These are phyloP conservation scores for Andrena dorsata DNA, from an alignment of 2,888 invertebrate species.

Conservation along the genomic window DNA sequence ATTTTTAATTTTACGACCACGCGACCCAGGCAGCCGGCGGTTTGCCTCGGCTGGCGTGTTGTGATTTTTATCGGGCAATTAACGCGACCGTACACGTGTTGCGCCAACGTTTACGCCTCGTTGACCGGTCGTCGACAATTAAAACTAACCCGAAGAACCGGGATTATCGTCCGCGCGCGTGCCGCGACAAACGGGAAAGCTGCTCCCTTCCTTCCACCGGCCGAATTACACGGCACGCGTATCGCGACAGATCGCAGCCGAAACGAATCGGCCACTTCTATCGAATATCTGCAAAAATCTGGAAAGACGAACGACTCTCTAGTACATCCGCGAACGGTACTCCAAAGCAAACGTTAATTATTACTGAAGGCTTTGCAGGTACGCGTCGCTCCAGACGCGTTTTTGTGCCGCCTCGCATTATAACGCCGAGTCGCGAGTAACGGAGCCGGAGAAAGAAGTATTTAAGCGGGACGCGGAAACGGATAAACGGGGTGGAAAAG, in stretches of 20 bases:
- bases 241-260: neutral
- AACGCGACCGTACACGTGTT: conserved; percentile 83
- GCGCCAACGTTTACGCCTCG: conserved; percentile 82
- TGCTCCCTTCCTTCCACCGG: neutral
- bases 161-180: conserved; percentile 62
- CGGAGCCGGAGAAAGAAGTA: conserved; percentile 24
- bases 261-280: neutral
- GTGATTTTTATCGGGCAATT: conserved; percentile 85
- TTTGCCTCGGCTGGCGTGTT: conserved; percentile 80
- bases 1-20: conserved; percentile 79
- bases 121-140: conserved; percentile 77
- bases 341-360: conserved; percentile 73
- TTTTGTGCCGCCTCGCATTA: conserved; percentile 63
- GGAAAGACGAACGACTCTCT: conserved; percentile 11
- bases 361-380: conserved; percentile 60
- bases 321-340: conserved; percentile 1
- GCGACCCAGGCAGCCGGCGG: conserved; percentile 60
- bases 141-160: conserved; percentile 65
- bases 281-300: neutral
- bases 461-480: neutral
- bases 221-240: neutral
- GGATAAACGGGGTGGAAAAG: neutral
- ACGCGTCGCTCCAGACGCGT: conserved; percentile 60
- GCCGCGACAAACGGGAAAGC: conserved; percentile 11
- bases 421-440: conserved; percentile 56